Evolutionary conservation across 2,888 invertebrate genomes (phyloP).

Genomic region (Mycalesis mineus): DNA sequence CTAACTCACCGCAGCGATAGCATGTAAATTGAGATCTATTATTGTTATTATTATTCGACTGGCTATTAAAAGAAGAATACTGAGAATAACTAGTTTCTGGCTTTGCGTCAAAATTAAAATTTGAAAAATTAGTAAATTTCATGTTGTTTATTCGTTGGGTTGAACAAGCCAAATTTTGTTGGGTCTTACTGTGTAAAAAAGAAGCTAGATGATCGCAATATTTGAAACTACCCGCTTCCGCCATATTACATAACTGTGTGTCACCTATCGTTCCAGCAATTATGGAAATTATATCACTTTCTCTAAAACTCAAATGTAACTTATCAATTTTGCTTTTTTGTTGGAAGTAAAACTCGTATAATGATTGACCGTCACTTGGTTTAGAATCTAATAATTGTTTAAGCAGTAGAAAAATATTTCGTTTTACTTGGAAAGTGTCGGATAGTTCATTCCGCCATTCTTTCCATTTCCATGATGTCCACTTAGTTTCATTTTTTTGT

Average conservation of each 20-base stretch:
- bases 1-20: background rate
- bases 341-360: too few relatives aligned
- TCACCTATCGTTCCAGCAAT: constrained; percentile 33
- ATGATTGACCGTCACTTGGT: constrained; percentile 23
- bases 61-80: too few relatives aligned
- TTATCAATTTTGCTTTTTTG: constrained; percentile 30
- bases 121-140: too few relatives aligned
- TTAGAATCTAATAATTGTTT: constrained; percentile 12
- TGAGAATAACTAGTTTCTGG: too few relatives aligned
- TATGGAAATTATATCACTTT: constrained; percentile 32
- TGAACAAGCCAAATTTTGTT: background rate
- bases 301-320: constrained; percentile 28
- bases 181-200: background rate
- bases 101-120: too few relatives aligned
- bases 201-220: background rate
- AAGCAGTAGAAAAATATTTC: constrained; percentile 22
- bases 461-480: constrained; percentile 34
- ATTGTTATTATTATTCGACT: too few relatives aligned
- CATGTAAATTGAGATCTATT: background rate
- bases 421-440: constrained; percentile 29
- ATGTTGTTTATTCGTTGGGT: too few relatives aligned
- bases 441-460: constrained; percentile 31
- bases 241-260: background rate
- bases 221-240: background rate
- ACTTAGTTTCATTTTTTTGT: constrained; percentile 5